Conservation (phyloP, 2,113 vertebrate species). For the Rhabdomys dilectus region DNA sequence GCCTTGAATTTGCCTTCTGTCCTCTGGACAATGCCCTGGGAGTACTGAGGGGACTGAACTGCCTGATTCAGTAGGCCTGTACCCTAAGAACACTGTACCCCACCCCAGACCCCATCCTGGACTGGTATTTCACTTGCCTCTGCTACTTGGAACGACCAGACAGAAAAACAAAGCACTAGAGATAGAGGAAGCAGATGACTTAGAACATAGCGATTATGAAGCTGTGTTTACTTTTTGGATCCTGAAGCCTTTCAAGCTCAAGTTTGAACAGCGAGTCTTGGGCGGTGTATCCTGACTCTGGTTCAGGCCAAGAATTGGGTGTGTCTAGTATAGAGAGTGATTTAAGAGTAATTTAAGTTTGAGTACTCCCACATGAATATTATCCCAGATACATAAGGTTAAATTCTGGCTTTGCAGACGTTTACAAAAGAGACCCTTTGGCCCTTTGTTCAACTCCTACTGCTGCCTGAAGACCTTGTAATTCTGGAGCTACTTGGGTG, state of each 20-base stretch:
- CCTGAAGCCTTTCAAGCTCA: constrained; percentile 76
- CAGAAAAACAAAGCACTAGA: constrained; percentile 54
- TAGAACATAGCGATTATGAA: constrained; percentile 64
- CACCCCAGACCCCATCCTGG: neutral
- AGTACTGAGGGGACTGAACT: rapidly evolving
- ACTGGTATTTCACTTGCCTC: neutral
- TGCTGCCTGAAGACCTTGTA: constrained; percentile 59
- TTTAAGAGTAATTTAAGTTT: constrained; percentile 80
- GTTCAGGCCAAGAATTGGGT: constrained; percentile 78
- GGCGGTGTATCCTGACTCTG: constrained; percentile 63
- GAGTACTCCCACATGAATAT: constrained; percentile 81
- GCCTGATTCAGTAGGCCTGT: neutral
- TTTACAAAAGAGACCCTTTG: constrained; percentile 76
- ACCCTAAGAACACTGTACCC: rapidly evolving
- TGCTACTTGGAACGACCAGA: constrained; percentile 19
- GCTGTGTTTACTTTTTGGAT: constrained; percentile 76
- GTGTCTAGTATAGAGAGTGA: constrained; percentile 75
- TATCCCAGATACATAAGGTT: constrained; percentile 77
- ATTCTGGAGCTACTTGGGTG: constrained; percentile 44
- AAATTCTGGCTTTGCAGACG: constrained; percentile 74
- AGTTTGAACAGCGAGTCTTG: constrained; percentile 73
- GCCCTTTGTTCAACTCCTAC: constrained; percentile 68
- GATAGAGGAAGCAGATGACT: constrained; percentile 74
- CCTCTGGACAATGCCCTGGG: neutral
- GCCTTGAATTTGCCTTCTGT: neutral